Evolutionary conservation across 2,888 invertebrate species (phyloP).

Genomic region (Smittia sp.): DNA sequence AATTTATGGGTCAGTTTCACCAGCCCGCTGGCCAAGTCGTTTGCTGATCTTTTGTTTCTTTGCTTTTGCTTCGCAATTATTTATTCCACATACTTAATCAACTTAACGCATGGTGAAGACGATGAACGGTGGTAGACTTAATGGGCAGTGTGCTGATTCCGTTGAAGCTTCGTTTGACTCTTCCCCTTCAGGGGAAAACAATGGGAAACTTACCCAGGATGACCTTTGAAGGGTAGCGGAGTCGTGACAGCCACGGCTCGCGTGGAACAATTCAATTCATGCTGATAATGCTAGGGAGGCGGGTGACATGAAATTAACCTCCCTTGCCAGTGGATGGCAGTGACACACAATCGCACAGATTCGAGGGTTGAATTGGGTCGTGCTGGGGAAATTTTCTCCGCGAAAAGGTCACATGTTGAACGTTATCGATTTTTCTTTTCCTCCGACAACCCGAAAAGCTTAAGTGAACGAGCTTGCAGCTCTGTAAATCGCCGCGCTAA

Average conservation of each 20-base stretch:
- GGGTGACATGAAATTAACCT: background rate
- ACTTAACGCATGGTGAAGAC: background rate
- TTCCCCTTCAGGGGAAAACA: background rate
- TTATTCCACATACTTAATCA: background rate
- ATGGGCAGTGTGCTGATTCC: background rate
- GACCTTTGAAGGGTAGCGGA: too few relatives aligned
- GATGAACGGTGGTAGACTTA: background rate
- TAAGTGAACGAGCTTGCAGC: too few relatives aligned
- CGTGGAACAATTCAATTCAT: background rate
- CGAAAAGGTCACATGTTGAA: background rate
- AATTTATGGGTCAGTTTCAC: constrained; percentile 4
- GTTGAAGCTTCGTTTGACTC: background rate
- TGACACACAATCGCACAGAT: background rate
- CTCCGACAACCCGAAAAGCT: background rate
- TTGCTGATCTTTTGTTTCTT: constrained; percentile 22
- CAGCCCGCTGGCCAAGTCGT: constrained; percentile 6
- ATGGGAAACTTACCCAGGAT: background rate
- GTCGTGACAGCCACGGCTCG: background rate
- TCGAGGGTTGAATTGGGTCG: background rate
- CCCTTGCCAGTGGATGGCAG: background rate
- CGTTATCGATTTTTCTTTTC: constrained; percentile 7
- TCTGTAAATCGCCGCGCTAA: too few relatives aligned
- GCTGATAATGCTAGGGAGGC: background rate
- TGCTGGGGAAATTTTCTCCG: background rate
- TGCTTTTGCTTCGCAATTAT: background rate